phyloP scores from a whole-genome alignment of 2,888 invertebrate species.

The Stenotaenia linearis region DNA sequence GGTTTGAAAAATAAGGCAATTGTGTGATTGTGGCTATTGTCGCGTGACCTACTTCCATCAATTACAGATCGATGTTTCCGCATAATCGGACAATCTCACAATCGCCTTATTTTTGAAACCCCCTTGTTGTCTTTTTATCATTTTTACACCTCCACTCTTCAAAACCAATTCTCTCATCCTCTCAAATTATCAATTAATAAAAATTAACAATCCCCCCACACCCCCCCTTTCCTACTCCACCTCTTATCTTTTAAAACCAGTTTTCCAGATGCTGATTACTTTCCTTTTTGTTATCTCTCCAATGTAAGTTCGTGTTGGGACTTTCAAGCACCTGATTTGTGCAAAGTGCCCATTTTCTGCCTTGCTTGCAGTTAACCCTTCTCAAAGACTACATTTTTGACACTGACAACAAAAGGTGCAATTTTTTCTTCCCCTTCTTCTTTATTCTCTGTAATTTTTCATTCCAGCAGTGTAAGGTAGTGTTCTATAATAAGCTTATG shows the following conservation, averaged over 20 bases:
- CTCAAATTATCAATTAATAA: no score
- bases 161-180: no score
- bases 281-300: conserved; percentile 6
- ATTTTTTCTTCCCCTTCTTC: neutral
- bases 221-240: no score
- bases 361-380: conserved; percentile 12
- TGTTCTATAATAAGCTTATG: neutral
- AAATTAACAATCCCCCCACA: no score
- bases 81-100: no score
- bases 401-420: neutral
- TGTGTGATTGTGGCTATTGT: no score
- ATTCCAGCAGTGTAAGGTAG: neutral
- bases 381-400: conserved; percentile 14
- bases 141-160: no score
- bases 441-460: neutral
- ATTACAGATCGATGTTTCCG: no score
- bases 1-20: no score
- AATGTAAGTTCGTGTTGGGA: conserved; percentile 12
- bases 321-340: conserved; percentile 23
- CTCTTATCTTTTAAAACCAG: conserved; percentile 2
- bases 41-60: no score
- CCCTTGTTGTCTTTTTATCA: no score
- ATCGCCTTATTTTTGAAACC: no score
- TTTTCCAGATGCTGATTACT: conserved; percentile 21
- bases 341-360: conserved; percentile 19